Evolutionary conservation across 1,140 invertebrate genomes (phyloP).

Genomic region (Pogonus chalceus): DNA sequence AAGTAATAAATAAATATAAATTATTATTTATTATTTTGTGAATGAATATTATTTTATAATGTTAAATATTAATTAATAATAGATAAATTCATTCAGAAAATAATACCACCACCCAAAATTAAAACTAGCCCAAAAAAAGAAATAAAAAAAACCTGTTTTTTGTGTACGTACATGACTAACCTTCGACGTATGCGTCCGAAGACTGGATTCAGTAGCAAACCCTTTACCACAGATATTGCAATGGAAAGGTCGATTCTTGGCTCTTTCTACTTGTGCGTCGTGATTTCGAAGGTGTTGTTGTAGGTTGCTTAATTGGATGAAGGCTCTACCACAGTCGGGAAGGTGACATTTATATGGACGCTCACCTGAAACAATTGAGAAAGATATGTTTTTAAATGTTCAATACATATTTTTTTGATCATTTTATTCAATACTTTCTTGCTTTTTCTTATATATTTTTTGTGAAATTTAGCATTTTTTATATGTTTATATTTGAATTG

Average conservation of each 20-base stretch:
- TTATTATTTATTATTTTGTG: too few relatives aligned
- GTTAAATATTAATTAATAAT: too few relatives aligned
- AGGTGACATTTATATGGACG: slow-evolving; percentile 94
- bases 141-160: slow-evolving; percentile 31
- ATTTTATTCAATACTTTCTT: too few relatives aligned
- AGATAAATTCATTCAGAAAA: not conserved
- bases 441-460: not conserved
- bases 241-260: slow-evolving; percentile 90
- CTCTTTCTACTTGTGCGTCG: slow-evolving; percentile 88
- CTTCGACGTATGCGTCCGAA: slow-evolving; percentile 92
- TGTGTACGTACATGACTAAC: slow-evolving; percentile 68
- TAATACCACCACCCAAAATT: slow-evolving; percentile 5
- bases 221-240: slow-evolving; percentile 95
- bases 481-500: not conserved
- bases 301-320: slow-evolving; percentile 94
- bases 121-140: too few relatives aligned
- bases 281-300: slow-evolving; percentile 95
- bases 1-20: too few relatives aligned
- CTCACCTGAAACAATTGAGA: slow-evolving; percentile 76
- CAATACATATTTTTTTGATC: too few relatives aligned
- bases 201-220: slow-evolving; percentile 89
- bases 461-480: not conserved
- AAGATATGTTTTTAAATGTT: too few relatives aligned
- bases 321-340: slow-evolving; percentile 88
- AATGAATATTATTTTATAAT: too few relatives aligned